Base-by-base conservation (phyloP, 2,888 invertebrate species). In the Argyresthia albistria region DNA sequence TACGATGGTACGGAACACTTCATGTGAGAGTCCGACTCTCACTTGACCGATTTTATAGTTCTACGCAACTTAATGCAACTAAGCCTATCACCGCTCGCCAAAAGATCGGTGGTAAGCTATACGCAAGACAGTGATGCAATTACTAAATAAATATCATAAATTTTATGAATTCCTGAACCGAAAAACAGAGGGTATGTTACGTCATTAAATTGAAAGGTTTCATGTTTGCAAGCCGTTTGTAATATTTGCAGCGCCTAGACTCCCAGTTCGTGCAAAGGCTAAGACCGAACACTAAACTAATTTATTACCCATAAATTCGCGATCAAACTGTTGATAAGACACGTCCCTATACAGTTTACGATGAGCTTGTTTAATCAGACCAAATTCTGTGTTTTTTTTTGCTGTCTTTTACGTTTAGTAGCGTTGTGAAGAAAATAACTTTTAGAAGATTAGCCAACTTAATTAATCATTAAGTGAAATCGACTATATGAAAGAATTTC, bases 321-420 rank as follows among this genome's bases (percentile, higher is more conserved):
- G 74, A 78, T 79, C 68, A 62, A 69, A 67, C 70, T 67, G 64
- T 65, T 67, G 77, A 80, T 80, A 76, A 73, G 69, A 73, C 76
- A 74, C 70, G 72, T 74, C 64, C 65, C 66, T 60, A 59, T 64
- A 61, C 61, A 35, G 62, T 65, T 73, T 70, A 69, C 64, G 69
- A 69, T 54, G 46, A 54, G 58, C 56, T 57, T 59, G 58, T 58
- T 64, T 68, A 70, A 67, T 70, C 67, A 58, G 54, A 55, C 48
- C 50, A 57, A 59, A 15, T 47, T 35, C 47, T 16, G n/a, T 35
- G 35, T 35, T 14, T 8, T 14, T 15, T 39, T 39, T 49, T 37
- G 37, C n/a, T n/a, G n/a, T n/a, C n/a, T 49, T 14, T 37, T 11
- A 11, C 37, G 35, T 48, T n/a, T 48, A 36, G 48, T 48, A 25